Evolutionary conservation across 2,797 vertebrate species (phyloP).

Genomic region (Xenentodon cancila): DNA sequence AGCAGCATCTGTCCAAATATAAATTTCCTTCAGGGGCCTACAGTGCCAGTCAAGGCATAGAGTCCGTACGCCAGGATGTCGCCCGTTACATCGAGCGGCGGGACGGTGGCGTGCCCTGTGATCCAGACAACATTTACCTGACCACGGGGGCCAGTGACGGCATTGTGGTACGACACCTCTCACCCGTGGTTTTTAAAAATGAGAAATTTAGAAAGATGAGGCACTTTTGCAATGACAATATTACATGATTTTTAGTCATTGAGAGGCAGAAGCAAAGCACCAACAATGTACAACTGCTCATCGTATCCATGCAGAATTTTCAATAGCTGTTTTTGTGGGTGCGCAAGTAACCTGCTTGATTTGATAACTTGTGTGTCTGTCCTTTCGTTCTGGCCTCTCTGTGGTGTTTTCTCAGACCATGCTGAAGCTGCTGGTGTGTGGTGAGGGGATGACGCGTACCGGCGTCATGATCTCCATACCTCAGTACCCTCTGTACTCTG

Average conservation of each 20-base stretch:
- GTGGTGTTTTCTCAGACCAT: slow-evolving; percentile 77
- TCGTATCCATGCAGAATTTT: too few relatives aligned
- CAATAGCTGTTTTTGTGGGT: too few relatives aligned
- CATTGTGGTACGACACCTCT: slow-evolving; percentile 82
- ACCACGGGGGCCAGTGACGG: slow-evolving; percentile 91
- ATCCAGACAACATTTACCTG: slow-evolving; percentile 88
- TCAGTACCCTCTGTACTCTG: slow-evolving; percentile 92
- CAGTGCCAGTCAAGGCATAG: slow-evolving; percentile 89
- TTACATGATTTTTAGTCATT: too few relatives aligned
- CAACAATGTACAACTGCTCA: too few relatives aligned
- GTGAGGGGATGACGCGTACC: slow-evolving; percentile 79
- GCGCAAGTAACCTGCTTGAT: too few relatives aligned
- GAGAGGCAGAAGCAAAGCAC: too few relatives aligned
- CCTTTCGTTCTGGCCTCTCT: background rate
- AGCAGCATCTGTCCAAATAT: slow-evolving; percentile 5
- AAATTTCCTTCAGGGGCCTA: slow-evolving; percentile 83
- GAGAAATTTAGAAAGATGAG: too few relatives aligned
- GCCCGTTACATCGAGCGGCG: slow-evolving; percentile 86
- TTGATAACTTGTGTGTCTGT: background rate
- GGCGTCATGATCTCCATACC: slow-evolving; percentile 92
- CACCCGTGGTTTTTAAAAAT: background rate
- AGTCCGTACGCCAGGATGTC: slow-evolving; percentile 86
- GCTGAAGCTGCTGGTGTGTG: slow-evolving; percentile 88
- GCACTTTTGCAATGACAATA: too few relatives aligned
- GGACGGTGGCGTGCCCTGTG: slow-evolving; percentile 85